These are phyloP conservation scores for Catocala fraxini DNA, from an alignment of 2,888 invertebrate genomes.

Conservation along the genomic window DNA sequence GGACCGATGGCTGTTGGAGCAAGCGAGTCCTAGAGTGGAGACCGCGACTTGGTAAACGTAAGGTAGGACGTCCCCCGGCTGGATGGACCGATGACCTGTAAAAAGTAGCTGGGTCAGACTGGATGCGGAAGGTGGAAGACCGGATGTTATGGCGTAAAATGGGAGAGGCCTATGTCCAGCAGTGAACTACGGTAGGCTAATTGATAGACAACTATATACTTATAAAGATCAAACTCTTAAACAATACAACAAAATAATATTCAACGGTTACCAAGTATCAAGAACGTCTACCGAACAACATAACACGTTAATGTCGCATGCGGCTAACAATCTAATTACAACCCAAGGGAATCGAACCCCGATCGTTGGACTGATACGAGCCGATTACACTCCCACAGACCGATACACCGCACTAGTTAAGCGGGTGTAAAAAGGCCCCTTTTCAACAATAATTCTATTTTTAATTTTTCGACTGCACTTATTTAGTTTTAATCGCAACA, in stretches of 20 bases:
- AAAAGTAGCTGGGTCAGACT: no score
- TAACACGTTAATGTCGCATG: slow-evolving; percentile 84
- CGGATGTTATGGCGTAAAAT: no score
- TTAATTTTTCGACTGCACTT: neutral
- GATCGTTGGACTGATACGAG: slow-evolving; percentile 76
- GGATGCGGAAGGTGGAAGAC: no score
- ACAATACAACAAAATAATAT: neutral
- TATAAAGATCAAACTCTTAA: no score
- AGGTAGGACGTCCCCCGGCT: no score
- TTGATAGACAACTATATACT: no score
- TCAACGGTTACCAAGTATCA: slow-evolving; percentile 7
- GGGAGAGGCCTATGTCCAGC: no score
- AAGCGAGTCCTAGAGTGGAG: no score
- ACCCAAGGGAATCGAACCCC: slow-evolving; percentile 84
- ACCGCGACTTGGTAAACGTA: no score
- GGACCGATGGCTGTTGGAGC: no score
- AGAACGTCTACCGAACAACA: slow-evolving; percentile 38
- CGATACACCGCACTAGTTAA: slow-evolving; percentile 50
- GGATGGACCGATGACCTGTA: no score
- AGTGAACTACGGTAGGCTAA: no score
- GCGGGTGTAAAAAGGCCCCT: slow-evolving; percentile 50
- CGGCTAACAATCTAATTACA: slow-evolving; percentile 86
- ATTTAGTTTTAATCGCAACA: neutral
- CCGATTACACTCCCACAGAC: slow-evolving; percentile 71
- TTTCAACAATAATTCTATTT: slow-evolving; percentile 40